These are phyloP conservation scores for Cinclus mexicanus DNA, from an alignment of 2,113 vertebrate genomes.

Conservation along the genomic window DNA sequence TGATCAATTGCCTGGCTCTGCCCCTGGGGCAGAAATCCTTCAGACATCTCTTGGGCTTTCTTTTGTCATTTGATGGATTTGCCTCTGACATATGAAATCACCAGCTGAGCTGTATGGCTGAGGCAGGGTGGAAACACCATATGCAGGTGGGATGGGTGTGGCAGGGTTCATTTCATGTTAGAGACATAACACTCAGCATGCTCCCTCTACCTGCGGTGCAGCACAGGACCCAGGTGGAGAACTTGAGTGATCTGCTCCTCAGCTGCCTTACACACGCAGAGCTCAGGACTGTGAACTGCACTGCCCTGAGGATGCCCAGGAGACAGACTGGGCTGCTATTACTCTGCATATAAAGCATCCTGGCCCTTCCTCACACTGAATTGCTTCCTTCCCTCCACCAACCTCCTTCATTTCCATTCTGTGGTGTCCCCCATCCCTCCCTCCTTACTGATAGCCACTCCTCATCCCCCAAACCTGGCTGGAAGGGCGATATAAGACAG, in stretches of 20 bases:
- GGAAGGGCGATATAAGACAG: neutral
- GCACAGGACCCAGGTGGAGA: neutral
- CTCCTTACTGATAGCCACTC: fast-evolving
- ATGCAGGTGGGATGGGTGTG: neutral
- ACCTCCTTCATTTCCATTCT: neutral
- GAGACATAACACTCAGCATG: neutral
- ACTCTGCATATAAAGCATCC: neutral
- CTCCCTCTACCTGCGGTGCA: neutral
- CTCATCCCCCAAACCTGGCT: neutral
- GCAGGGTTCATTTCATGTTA: neutral
- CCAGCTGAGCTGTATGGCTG: neutral
- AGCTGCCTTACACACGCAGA: neutral
- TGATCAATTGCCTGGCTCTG: neutral
- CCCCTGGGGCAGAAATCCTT: neutral
- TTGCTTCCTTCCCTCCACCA: neutral
- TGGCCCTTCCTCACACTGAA: neutral
- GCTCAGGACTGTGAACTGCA: neutral
- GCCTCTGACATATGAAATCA: neutral
- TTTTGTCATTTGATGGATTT: neutral
- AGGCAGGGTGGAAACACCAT: neutral
- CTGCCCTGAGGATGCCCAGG: fast-evolving
- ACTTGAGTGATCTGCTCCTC: neutral
- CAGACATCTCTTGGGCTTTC: neutral
- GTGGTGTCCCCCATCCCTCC: neutral
- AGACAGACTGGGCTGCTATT: neutral